Base-by-base conservation (phyloP, 2,113 vertebrate species). In the Malurus cyaneus region DNA sequence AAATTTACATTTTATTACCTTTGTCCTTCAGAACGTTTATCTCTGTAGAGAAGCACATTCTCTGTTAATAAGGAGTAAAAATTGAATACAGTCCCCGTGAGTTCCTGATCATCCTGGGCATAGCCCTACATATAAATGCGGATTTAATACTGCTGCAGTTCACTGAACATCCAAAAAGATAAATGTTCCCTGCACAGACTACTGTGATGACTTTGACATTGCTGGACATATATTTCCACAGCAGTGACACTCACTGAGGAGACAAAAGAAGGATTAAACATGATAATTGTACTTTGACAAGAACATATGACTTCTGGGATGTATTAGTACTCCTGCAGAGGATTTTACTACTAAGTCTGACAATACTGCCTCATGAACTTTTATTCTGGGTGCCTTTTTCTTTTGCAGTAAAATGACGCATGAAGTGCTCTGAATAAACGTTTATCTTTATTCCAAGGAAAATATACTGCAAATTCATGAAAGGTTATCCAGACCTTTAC, bases 91-190 rank as follows among this genome's bases (percentile, higher is more conserved):
- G 32, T 93, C 85, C 82, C 53, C 7, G 2, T 70, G 79, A 93
- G 69, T 93, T 96, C 57, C 59, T 94, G 70, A 41, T 96, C 80
- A 50, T 93, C 79, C 65, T 90, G 80, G 47, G 52, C 47, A 61
- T 74, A 95, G 26, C 57, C 67, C 36, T 80, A 94, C 57, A 91
- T 88, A 93, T 92, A 92, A 95, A 96, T 85, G 52, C 92, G 91
- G 69, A 92, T 96, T 96, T 96, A 97, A 96, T 95, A 83, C 93
- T 88, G 87, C 71, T 88, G 61, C 36, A 96, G 91, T 88, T 97
- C 96, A 97, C 54, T 97, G 95, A 87, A 80, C 83, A 73, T 92
- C 42, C 76, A 8, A 94, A 65, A 81, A 94, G 95, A 97, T 91
- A 97, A 97, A 96, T 93, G 92, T 82, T 95, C 61, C 62, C 88